A percentile compares a stretch with the other conserved stretches of the same genome.
phyloP scores from a whole-genome alignment of 1,140 invertebrate species.

The Nixonia krombeini region DNA sequence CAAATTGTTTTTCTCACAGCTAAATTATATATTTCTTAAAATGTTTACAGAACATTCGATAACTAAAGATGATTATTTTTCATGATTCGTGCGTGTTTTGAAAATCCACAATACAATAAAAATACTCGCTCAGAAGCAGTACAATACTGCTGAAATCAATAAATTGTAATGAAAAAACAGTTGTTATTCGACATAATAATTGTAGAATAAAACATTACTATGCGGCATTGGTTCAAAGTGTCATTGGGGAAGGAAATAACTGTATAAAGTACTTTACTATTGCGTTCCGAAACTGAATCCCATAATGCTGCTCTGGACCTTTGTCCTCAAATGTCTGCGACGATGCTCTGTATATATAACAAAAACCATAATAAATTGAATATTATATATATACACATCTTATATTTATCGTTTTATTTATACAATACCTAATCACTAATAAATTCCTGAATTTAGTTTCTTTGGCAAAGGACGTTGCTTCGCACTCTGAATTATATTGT shows the following conservation, averaged over 20 bases:
- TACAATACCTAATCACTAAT: no score
- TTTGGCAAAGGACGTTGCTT: no score
- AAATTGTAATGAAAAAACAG: constrained; percentile 12
- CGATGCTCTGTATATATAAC: constrained; percentile 47
- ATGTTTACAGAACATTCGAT: no score
- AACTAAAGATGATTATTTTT: constrained; percentile 16
- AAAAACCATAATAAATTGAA: constrained; percentile 47
- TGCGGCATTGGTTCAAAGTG: constrained; percentile 68
- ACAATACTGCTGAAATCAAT: constrained; percentile 19
- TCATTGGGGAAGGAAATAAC: constrained; percentile 61
- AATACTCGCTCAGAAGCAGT: constrained; percentile 21
- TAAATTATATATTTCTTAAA: no score
- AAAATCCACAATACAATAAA: constrained; percentile 39
- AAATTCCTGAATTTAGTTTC: no score
- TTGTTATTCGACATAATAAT: constrained; percentile 29
- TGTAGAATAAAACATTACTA: constrained; percentile 14
- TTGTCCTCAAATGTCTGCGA: constrained; percentile 55
- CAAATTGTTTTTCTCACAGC: no score
- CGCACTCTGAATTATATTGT: no score
- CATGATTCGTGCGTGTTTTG: constrained; percentile 17
- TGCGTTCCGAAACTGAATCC: constrained; percentile 28
- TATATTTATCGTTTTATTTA: no score
- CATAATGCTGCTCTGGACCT: constrained; percentile 67
- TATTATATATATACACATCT: constrained; percentile 15
- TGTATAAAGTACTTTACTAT: constrained; percentile 52